A percentile compares a stretch with the other conserved stretches of the same genome.
phyloP scores from a whole-genome alignment of 1,140 invertebrate species.

The Diuraphis noxia region DNA sequence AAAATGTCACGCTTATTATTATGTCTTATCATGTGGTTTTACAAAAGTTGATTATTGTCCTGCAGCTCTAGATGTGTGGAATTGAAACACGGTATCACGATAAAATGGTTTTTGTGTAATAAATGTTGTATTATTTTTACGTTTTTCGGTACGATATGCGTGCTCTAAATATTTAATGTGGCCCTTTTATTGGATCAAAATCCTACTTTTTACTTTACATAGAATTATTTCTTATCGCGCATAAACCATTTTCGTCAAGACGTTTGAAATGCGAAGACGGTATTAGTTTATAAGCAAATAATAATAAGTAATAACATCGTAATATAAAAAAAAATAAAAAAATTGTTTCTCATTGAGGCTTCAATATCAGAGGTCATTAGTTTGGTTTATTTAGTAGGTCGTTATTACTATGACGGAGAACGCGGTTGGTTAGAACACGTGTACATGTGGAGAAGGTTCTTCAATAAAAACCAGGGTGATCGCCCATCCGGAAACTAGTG shows the following conservation, averaged over 20 bases:
- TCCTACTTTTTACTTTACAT: neutral
- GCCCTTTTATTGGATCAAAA: neutral
- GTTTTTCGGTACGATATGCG: neutral
- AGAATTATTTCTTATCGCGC: neutral
- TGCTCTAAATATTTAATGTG: neutral
- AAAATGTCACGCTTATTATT: no score
- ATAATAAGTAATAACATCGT: no score
- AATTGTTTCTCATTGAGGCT: no score
- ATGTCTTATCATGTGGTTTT: neutral
- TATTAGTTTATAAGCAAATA: no score
- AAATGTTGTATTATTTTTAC: neutral
- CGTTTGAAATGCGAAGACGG: neutral
- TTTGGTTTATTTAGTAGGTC: no score
- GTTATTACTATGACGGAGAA: no score
- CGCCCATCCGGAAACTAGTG: no score
- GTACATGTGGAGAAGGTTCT: no score
- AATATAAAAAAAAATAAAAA: no score
- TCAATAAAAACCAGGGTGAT: no score
- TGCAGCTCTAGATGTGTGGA: neutral
- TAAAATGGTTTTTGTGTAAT: neutral
- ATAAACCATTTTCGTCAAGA: neutral
- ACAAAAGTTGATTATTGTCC: neutral
- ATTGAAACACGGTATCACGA: neutral
- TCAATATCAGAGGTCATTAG: no score
- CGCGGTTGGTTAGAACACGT: no score